Evolutionary conservation across 2,113 vertebrate species (phyloP), one percentile per base, ranked within the genome.

Genomic region (Scytalopus superciliaris): DNA sequence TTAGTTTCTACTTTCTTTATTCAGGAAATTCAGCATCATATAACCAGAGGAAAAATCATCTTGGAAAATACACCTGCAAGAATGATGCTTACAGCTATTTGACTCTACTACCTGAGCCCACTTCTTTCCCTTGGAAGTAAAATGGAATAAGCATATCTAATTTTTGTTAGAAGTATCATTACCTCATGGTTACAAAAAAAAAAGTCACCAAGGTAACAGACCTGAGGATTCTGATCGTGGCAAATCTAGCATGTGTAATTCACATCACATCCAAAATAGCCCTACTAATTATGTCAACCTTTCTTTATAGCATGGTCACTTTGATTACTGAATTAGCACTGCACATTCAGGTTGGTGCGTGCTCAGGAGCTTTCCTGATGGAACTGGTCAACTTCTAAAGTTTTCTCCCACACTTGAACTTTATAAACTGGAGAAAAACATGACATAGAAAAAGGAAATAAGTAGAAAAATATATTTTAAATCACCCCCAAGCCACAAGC

Each of bases 251-350:
- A 87, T 14, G 50, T 78, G 27, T 47, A 84, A 92, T 66, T 88
- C 78, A 95, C 64, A 44, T 2, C 63, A 70, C n/a, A 91, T 55
- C 62, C 63, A 91, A 95, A 96, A 77, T 14, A 91, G 70, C 45
- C 62, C 55, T 56, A 25, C 63, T 85, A 76, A 91, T 95, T 88
- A 59, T 59, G 70, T 44, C 89, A 92, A 27, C 68, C 47, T 68
- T 90, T 44, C 80, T 50, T 79, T 80, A 59, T 31, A 92, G 45
- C 45, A 35, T 10, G 40, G 42, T 72, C 50, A 45, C 88, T 93
- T 82, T 52, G 88, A 89, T 95, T 90, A 93, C 52, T 64, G 53
- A 96, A 93, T 75, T 91, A 74, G 73, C 42, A 53, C 22, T 49
- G 53, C 30, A 31, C 49, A 70, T 62, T 63, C 14, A 9, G 44